Evolutionary conservation across 2,797 vertebrate genomes (phyloP).

Genomic region (Antrozous pallidus): DNA sequence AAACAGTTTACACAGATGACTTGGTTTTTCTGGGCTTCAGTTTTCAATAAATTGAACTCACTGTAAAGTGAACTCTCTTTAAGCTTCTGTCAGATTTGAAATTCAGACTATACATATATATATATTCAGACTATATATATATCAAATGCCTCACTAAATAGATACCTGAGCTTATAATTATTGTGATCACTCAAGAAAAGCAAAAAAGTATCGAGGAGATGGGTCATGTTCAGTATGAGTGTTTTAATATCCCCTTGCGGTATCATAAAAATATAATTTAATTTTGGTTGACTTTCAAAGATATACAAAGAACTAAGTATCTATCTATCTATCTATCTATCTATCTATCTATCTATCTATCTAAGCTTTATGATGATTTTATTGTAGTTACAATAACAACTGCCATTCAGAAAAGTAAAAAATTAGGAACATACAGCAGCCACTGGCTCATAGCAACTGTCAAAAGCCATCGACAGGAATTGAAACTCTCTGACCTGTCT

Average conservation of each 20-base stretch:
- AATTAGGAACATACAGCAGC: background rate
- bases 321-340: too few relatives aligned
- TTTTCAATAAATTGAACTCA: background rate
- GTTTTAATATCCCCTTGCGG: background rate
- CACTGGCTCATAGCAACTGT: background rate
- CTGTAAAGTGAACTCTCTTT: background rate
- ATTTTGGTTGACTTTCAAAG: background rate
- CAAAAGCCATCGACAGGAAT: background rate
- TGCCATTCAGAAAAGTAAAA: slow-evolving; percentile 51
- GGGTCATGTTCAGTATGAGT: background rate
- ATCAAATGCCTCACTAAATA: background rate
- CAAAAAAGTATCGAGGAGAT: background rate
- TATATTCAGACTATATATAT: too few relatives aligned
- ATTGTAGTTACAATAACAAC: slow-evolving; percentile 50
- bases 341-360: too few relatives aligned
- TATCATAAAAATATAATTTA: background rate
- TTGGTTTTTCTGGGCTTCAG: background rate
- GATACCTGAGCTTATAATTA: background rate
- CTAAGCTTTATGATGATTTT: slow-evolving; percentile 36
- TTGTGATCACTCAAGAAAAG: background rate
- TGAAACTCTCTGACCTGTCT: background rate
- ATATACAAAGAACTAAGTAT: background rate
- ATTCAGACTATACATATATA: background rate
- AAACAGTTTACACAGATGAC: background rate
- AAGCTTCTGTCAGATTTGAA: background rate